These are phyloP conservation scores for Danio albolineatus DNA, from an alignment of 2,797 vertebrate genomes.

Conservation along the genomic window DNA sequence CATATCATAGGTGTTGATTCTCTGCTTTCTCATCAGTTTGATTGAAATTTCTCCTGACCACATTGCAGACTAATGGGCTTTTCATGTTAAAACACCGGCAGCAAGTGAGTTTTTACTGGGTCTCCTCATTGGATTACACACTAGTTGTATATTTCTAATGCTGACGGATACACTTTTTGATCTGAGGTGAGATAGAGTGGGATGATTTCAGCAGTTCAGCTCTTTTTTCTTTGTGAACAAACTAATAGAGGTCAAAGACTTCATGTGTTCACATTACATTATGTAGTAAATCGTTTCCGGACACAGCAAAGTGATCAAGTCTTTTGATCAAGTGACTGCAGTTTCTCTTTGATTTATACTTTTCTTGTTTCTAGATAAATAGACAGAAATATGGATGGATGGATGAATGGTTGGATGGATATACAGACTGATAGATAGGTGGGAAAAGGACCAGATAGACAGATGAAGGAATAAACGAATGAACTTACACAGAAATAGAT, in stretches of 20 bases:
- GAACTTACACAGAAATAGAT: no score
- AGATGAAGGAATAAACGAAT: not conserved
- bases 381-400: not conserved
- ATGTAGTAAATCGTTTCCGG: not conserved
- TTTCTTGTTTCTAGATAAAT: not conserved
- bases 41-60: not conserved
- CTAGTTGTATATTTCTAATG: slow-evolving; percentile 28
- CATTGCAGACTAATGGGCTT: slow-evolving; percentile 32
- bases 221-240: not conserved
- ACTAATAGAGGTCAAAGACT: slow-evolving; percentile 1
- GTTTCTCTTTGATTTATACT: not conserved
- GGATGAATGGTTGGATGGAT: not conserved
- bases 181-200: not conserved
- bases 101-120: slow-evolving; percentile 17
- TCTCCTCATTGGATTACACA: slow-evolving; percentile 44
- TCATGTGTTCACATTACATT: not conserved
- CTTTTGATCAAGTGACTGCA: not conserved
- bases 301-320: not conserved
- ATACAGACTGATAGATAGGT: not conserved
- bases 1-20: slow-evolving; percentile 23
- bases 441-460: no score
- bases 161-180: slow-evolving; percentile 28
- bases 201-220: not conserved
- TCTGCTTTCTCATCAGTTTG: slow-evolving; percentile 30
- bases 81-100: slow-evolving; percentile 38